Percentiles rank a stretch among this genome's conserved stretches.
Evolutionary conservation across 2,113 vertebrate species (phyloP).

Genomic region (Mystacornis crossleyi): DNA sequence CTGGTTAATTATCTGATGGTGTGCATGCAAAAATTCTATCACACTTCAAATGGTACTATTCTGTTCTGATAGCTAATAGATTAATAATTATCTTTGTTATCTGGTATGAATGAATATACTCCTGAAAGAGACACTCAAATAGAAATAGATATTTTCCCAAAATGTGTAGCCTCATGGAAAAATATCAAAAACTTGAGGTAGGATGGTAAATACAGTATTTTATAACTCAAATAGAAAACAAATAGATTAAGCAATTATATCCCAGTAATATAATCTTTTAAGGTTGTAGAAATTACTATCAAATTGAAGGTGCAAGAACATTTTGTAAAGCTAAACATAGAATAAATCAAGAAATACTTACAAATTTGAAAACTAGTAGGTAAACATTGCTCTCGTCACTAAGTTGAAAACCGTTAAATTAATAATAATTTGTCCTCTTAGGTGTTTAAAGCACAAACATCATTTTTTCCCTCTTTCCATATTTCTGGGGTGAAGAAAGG

Average conservation of each 20-base stretch:
- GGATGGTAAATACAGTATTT: not conserved
- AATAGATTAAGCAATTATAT: not conserved
- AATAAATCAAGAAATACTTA: not conserved
- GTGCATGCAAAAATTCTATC: not conserved
- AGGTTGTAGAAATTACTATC: not conserved
- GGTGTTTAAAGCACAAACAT: not conserved
- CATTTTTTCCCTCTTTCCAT: not conserved
- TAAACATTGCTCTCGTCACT: not conserved
- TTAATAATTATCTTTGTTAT: not conserved
- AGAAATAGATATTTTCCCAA: not conserved
- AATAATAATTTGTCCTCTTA: not conserved
- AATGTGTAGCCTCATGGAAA: not conserved
- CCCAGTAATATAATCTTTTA: not conserved
- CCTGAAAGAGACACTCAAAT: not conserved
- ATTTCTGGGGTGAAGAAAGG: not conserved
- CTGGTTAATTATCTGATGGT: not conserved
- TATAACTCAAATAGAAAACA: not conserved
- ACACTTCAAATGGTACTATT: not conserved
- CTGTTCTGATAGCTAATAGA: not conserved
- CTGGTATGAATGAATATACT: not conserved
- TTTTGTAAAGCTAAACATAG: not conserved
- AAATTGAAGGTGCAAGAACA: not conserved
- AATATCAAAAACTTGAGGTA: not conserved
- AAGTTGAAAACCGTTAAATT: not conserved
- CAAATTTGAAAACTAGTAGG: not conserved